Base-by-base conservation (phyloP, 2,113 vertebrate genomes). In the Ceyx melanurus region DNA sequence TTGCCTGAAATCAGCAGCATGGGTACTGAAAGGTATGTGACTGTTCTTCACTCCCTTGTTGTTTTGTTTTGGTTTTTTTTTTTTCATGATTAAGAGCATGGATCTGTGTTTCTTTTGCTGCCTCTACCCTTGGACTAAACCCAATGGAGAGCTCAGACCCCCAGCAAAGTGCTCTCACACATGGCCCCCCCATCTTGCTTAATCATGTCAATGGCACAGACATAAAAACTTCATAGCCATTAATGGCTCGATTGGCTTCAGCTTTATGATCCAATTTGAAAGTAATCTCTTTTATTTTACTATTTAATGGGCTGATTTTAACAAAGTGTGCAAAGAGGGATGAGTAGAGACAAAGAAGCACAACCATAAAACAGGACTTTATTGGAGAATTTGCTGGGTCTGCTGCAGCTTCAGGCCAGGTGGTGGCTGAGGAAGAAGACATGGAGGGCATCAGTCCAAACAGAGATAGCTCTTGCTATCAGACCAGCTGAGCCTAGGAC, bases 251-350 rank as follows among this genome's bases (percentile, higher is more conserved):
- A 67, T 83, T 77, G 42, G 51, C 76, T 89, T 33, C 65, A 28
- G 65, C 31, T 91, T 90, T 93, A 92, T 86, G 61, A 81, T 56
- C 82, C 92, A 58, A 94, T 93, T 93, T 86, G 77, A 48, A 90
- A 78, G n/a, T 70, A 1, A 54, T 88, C 33, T 64, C 75, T 94
- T 96, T 85, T 67, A 81, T 88, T 93, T 93, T 83, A 48, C 29
- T 75, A 81, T 87, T 92, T 90, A 90, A 92, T 71, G 61, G 42
- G 16, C 23, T 0, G 0, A 28, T 83, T 92, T 88, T 88, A 82
- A 86, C 68, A 43, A 61, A 80, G 51, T 33, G 16, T 50, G 56
- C 60, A 53, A 66, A 90, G 71, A 53, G 13, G 42, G 16, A 40
- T 0, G 1, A 31, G 40, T 56, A 42, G 43, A 81, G 20, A 33